Base-by-base conservation (phyloP, 2,113 vertebrate genomes). In the Garra rufa region DNA sequence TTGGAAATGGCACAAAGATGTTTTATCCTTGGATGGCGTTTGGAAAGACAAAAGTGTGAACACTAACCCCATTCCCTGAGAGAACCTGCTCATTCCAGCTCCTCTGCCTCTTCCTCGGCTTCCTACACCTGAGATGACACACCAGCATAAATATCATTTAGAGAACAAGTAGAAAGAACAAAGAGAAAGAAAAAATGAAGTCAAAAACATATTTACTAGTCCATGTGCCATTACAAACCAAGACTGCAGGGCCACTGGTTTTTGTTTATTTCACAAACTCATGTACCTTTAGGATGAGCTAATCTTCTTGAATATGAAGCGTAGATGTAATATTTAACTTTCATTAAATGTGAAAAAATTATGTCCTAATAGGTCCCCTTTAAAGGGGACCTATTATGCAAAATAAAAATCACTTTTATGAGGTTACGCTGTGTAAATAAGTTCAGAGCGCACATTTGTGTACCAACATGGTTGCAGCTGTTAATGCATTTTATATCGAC, bases 61-160 rank as follows among this genome's bases (percentile, higher is more conserved):
- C 1, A 38, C 96, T 95, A 96, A 99, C 98, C 97, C 97, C 94
- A 99, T 97, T 94, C 96, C 96, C 93, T 97, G 97, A 81, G 94
- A 96, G 94, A 98, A 97, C 92, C 96, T 96, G 94, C 94, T 96
- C 88, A 95, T 97, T 44, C 89, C 93, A 91, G 93, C 89, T 92
- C 95, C 97, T 94, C 97, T 95, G 86, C 96, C 97, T 95, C 97
- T 95, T 85, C 95, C 96, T 86, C 95, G 95, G 87, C 92, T 93
- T 38, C 91, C 97, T 91, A 91, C 94, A 82, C 96, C 97, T 98
- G 85, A 63, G 0, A 83, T 3, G 9, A 81, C 19, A 61, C n/a
- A 48, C 21, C 44, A 26, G 63, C 38, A 30, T 6, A 44, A 55
- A 70, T 17, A 8, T 1, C 6, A 48, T 19, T 28, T 17, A 28